Evolutionary conservation across 2,113 vertebrate species (phyloP), one percentile per base, ranked within the genome.

Genomic region (Pseudopipra pipra): DNA sequence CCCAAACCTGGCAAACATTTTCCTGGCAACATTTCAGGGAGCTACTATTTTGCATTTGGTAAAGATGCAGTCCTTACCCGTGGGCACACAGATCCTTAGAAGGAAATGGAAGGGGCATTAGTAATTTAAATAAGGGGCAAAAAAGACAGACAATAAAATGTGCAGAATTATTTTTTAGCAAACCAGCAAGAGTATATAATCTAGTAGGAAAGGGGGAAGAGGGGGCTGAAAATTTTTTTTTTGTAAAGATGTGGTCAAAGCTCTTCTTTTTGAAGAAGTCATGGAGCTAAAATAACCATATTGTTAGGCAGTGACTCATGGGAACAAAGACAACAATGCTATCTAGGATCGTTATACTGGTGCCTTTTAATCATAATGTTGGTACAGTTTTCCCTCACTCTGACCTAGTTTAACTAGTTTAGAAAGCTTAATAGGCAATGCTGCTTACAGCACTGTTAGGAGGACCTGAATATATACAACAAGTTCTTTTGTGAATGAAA

Each of bases 281-380:
- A 94, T 12, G 30, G 84, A 90, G 90, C 85, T 96, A 95, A 98
- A 98, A 97, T 96, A 98, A 97, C 97, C 95, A 94, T 98, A 98
- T 97, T 97, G 96, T 97, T 93, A 97, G 96, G 97, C 94, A 80
- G 88, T 95, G 96, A 97, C 95, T 97, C 96, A 95, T 95, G 93
- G 95, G 97, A 97, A 94, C 91, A 96, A 95, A 96, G 96, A 85
- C 7, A 16, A 97, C 96, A 93, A 95, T 94, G 78, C 85, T 95
- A 95, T 97, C 96, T 94, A 91, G 94, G 82, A 91, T 94, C 80
- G 31, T 94, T 97, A 81, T 78, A 85, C 88, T 93, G 92, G 85
- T 96, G 96, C 90, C 84, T 95, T 95, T 97, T 97, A 97, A 97
- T 97, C 96, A 98, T 94, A 96, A 86, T 47, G 95, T 96, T 96